Evolutionary conservation across 2,888 invertebrate genomes (phyloP).

Genomic region (Netelia inedita): DNA sequence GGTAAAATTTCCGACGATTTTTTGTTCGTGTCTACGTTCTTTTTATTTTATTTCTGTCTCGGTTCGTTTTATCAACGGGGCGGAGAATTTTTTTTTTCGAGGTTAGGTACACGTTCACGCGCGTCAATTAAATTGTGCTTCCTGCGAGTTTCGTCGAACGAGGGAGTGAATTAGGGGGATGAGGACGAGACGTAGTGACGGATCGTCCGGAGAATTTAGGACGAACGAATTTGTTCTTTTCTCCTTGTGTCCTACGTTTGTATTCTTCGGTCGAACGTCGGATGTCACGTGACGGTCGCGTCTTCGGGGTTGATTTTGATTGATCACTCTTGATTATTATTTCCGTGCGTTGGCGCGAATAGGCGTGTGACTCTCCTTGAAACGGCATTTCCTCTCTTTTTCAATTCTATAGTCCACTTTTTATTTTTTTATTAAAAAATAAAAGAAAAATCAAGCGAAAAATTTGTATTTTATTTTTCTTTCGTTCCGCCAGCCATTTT

Average conservation of each 20-base stretch:
- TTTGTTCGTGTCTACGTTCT: neutral
- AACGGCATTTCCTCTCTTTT: neutral
- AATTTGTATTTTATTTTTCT: too few relatives aligned
- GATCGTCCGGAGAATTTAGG: conserved; percentile 52
- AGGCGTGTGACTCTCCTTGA: conserved; percentile 8
- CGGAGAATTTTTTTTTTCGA: neutral
- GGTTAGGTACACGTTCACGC: conserved; percentile 3
- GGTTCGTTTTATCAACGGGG: neutral
- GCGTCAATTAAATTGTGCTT: conserved; percentile 60
- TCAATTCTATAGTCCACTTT: neutral
- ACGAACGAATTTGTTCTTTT: conserved; percentile 59
- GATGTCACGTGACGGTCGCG: conserved; percentile 43
- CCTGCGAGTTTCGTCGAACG: conserved; percentile 28
- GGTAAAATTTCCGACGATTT: neutral
- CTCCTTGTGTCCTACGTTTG: conserved; percentile 30
- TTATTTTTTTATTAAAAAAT: neutral
- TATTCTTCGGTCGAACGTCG: neutral
- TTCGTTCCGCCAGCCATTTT: neutral
- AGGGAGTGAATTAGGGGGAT: conserved; percentile 25
- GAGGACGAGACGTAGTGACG: conserved; percentile 29
- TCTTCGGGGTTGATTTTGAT: conserved; percentile 78
- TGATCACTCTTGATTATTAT: conserved; percentile 72
- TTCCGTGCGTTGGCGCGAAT: conserved; percentile 33
- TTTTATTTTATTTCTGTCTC: neutral
- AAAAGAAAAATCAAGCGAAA: too few relatives aligned